A percentile compares a stretch with the other conserved stretches of the same genome.
These are phyloP conservation scores for Ceyx cyanopectus DNA, from an alignment of 2,113 vertebrate species.

Conservation along the genomic window DNA sequence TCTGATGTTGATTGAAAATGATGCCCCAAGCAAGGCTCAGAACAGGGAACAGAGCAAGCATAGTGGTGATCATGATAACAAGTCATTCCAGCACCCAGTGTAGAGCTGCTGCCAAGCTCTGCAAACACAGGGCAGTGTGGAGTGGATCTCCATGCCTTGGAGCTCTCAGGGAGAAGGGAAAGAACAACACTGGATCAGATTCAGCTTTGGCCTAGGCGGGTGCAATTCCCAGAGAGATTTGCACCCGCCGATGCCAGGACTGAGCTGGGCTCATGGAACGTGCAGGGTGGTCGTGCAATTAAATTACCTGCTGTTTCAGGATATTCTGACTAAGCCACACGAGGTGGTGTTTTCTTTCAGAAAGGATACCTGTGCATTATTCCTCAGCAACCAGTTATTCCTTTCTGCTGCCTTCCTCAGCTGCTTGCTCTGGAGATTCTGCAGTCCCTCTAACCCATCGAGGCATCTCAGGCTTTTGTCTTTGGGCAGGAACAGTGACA, in stretches of 20 bases:
- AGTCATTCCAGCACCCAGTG: not conserved
- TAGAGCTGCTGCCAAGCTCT: constrained; percentile 1
- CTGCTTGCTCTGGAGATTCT: not conserved
- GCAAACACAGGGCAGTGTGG: not conserved
- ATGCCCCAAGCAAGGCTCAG: not conserved
- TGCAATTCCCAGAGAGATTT: constrained; percentile 51
- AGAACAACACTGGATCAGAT: constrained; percentile 42
- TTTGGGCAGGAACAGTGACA: constrained; percentile 45
- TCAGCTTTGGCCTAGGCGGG: constrained; percentile 53
- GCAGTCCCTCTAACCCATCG: not conserved
- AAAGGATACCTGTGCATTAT: not conserved
- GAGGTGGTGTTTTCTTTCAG: constrained; percentile 31
- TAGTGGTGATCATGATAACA: not conserved
- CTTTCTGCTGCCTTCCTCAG: not conserved
- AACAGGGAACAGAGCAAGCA: not conserved
- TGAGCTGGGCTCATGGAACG: constrained; percentile 43
- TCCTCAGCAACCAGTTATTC: not conserved
- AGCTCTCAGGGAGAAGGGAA: not conserved
- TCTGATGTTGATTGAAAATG: not conserved
- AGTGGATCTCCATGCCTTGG: constrained; percentile 34
- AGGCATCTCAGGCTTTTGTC: constrained; percentile 34
- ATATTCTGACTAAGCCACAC: constrained; percentile 34
- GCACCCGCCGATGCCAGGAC: constrained; percentile 49
- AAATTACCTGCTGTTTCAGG: constrained; percentile 31
- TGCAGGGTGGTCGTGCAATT: constrained; percentile 70